Evolutionary conservation across 2,888 invertebrate species (phyloP).

Genomic region (Dorcus parallelipipedus): DNA sequence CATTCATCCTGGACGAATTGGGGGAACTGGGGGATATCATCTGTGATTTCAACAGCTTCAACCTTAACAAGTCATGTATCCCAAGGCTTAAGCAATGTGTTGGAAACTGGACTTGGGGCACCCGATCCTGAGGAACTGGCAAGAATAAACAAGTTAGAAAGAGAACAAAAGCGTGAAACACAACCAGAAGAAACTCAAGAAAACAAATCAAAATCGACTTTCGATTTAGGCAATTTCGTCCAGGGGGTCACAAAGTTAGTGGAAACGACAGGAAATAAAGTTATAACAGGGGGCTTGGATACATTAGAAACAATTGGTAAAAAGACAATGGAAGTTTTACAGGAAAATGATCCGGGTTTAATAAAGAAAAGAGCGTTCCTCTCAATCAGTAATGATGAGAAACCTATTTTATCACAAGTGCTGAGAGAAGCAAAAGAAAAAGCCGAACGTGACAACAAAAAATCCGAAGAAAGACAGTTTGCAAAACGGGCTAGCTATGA

Average conservation of each 20-base stretch:
- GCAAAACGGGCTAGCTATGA: slow-evolving; percentile 66
- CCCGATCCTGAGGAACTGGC: slow-evolving; percentile 80
- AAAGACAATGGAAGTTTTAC: slow-evolving; percentile 89
- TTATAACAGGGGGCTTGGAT: slow-evolving; percentile 76
- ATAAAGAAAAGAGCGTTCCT: slow-evolving; percentile 73
- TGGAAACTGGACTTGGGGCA: slow-evolving; percentile 80
- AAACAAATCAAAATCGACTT: neutral
- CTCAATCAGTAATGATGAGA: slow-evolving; percentile 57
- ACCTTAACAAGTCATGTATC: slow-evolving; percentile 79
- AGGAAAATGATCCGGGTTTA: slow-evolving; percentile 88
- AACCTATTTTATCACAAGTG: slow-evolving; percentile 61
- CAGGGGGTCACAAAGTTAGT: slow-evolving; percentile 69
- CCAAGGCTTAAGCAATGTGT: slow-evolving; percentile 71
- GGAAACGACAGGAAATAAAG: slow-evolving; percentile 59
- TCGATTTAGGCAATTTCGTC: slow-evolving; percentile 53
- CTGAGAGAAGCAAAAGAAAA: slow-evolving; percentile 70
- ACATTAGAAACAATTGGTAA: slow-evolving; percentile 91
- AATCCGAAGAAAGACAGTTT: slow-evolving; percentile 48
- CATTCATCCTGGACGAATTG: slow-evolving; percentile 54
- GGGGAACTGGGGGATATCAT: slow-evolving; percentile 74
- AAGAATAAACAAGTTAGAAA: slow-evolving; percentile 44
- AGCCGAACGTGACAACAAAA: slow-evolving; percentile 60
- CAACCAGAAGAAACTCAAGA: slow-evolving; percentile 2
- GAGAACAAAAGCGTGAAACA: slow-evolving; percentile 19
- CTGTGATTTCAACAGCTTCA: slow-evolving; percentile 71